phyloP scores from a whole-genome alignment of 2,797 vertebrate genomes.

The Podarcis siculus region DNA sequence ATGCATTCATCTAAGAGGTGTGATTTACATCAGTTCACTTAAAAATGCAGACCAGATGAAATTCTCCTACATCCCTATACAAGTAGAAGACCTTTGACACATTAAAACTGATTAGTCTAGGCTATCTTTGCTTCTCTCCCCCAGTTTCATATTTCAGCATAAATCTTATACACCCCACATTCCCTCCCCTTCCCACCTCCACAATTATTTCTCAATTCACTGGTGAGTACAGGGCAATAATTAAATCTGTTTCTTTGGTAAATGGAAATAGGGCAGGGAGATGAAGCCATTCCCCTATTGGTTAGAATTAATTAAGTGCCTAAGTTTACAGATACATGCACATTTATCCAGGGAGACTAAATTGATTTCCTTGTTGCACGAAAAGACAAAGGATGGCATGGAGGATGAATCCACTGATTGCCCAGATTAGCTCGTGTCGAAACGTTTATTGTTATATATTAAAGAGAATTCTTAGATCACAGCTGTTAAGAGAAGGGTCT shows the following conservation, averaged over 20 bases:
- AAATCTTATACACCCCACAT: conserved; percentile 19
- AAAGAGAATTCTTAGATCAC: conserved; percentile 15
- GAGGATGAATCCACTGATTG: conserved; percentile 31
- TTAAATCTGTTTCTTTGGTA: conserved; percentile 66
- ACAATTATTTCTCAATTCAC: conserved; percentile 31
- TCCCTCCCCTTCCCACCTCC: conserved; percentile 6
- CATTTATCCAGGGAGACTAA: conserved; percentile 64
- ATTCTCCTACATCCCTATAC: not conserved
- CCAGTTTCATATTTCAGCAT: conserved; percentile 25
- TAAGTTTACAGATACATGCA: conserved; percentile 69
- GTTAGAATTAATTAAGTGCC: conserved; percentile 74
- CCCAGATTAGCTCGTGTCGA: conserved; percentile 13
- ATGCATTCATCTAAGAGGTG: too few species aligned
- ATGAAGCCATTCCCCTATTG: conserved; percentile 66
- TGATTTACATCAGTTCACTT: too few species aligned
- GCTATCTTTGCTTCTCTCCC: not conserved
- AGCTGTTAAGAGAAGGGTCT: not conserved
- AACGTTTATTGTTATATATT: conserved; percentile 35
- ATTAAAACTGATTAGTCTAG: conserved; percentile 29
- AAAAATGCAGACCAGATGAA: not conserved
- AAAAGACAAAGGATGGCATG: conserved; percentile 63
- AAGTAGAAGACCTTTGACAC: not conserved
- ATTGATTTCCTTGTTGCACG: conserved; percentile 67
- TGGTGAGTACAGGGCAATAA: conserved; percentile 62
- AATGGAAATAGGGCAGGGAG: conserved; percentile 59